Conservation (phyloP, 1,140 invertebrate genomes). For the Matsumurasca onukii region DNA sequence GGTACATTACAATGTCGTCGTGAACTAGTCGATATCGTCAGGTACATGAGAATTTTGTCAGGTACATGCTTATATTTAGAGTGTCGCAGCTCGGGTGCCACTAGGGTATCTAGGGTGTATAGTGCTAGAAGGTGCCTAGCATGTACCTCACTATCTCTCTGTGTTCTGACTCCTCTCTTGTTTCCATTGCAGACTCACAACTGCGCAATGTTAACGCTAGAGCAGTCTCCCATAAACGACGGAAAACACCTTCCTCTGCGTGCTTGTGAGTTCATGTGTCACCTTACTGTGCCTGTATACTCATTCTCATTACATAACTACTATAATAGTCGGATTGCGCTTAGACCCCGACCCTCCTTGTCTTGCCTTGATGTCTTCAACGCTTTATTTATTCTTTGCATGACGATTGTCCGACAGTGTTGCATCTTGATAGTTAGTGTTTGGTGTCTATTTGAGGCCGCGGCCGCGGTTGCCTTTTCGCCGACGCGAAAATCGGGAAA, state of each 20-base stretch:
- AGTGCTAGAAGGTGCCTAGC: constrained; percentile 9
- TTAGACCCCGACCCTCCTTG: constrained; percentile 27
- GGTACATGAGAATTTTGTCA: no score
- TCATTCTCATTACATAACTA: constrained; percentile 25
- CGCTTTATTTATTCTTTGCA: constrained; percentile 31
- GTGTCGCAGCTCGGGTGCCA: no score
- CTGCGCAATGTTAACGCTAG: constrained; percentile 73
- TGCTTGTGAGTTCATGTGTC: constrained; percentile 69
- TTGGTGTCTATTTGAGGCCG: not conserved
- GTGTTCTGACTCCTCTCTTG: constrained; percentile 34
- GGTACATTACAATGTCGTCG: no score
- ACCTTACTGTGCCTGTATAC: constrained; percentile 39
- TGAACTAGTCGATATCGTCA: no score
- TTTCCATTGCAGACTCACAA: constrained; percentile 65
- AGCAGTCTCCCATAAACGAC: constrained; percentile 68
- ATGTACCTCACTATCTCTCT: constrained; percentile 11
- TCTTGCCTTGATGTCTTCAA: constrained; percentile 31
- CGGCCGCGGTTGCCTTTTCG: no score
- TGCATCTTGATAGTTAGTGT: constrained; percentile 34
- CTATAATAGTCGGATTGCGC: constrained; percentile 35
- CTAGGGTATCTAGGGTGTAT: no score
- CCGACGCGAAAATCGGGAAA: no score
- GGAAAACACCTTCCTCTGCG: constrained; percentile 65
- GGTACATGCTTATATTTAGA: no score
- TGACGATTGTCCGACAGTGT: constrained; percentile 28